Conservation (phyloP, 2,113 vertebrate species). For the Chroicocephalus ridibundus region DNA sequence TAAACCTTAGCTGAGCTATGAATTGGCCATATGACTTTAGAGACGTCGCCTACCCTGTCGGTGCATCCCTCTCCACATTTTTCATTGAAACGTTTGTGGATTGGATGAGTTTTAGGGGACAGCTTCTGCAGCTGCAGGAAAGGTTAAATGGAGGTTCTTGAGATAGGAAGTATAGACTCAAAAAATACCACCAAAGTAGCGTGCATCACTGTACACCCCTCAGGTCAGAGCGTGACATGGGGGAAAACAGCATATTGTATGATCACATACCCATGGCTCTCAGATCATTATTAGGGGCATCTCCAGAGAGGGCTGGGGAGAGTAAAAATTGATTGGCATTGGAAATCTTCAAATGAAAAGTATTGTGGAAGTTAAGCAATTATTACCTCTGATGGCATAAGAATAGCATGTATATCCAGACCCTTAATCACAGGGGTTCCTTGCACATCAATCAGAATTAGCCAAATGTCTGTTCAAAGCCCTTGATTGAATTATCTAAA, state of each 20-base stretch:
- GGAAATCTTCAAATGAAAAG: background rate
- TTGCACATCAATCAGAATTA: constrained; percentile 9
- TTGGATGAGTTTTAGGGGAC: background rate
- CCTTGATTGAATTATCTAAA: constrained; percentile 15
- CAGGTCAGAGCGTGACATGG: background rate
- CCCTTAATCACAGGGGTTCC: background rate
- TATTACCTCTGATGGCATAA: background rate
- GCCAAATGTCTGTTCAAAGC: background rate
- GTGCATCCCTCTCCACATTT: background rate
- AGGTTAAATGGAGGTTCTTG: background rate
- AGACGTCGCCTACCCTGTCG: background rate
- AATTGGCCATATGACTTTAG: background rate
- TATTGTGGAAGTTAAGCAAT: background rate
- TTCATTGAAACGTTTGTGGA: background rate
- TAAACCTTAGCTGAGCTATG: background rate
- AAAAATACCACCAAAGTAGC: background rate
- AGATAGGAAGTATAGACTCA: background rate
- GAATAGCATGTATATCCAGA: background rate
- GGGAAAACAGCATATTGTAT: background rate
- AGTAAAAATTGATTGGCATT: background rate
- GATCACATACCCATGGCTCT: background rate
- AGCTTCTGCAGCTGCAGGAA: background rate
- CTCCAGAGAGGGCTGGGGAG: background rate
- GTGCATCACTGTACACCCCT: too few relatives aligned
- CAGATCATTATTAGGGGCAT: background rate